A percentile compares a stretch with the other conserved stretches of the same genome.
These are phyloP conservation scores for Megaceryle alcyon DNA, from an alignment of 2,797 vertebrate species.

Conservation along the genomic window DNA sequence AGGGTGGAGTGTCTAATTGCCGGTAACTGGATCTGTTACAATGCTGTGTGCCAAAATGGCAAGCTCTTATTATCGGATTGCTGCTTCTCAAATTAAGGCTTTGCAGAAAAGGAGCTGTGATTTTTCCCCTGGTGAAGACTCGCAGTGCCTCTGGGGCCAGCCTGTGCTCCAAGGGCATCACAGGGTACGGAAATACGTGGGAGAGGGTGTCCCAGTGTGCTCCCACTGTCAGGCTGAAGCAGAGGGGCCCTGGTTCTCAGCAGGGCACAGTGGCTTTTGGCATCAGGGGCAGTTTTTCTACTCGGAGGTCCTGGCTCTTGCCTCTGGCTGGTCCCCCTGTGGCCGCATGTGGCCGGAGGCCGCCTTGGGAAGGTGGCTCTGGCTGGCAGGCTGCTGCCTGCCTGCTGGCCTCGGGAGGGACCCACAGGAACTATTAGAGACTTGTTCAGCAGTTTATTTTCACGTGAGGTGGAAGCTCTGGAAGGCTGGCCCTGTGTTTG, in stretches of 20 bases:
- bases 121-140: neutral
- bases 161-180: fast-evolving
- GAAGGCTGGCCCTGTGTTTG: neutral
- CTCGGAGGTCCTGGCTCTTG: neutral
- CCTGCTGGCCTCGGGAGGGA: fast-evolving
- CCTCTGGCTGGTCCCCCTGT: fast-evolving
- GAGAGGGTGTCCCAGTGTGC: neutral
- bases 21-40: conserved; percentile 55
- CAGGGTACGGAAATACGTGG: fast-evolving
- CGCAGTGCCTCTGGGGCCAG: fast-evolving
- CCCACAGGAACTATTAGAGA: neutral
- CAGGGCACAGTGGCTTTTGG: neutral
- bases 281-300: neutral
- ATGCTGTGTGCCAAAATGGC: conserved; percentile 22
- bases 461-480: neutral
- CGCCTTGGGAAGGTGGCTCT: neutral
- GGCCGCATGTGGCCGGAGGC: fast-evolving
- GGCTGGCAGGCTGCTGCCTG: neutral
- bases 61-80: neutral
- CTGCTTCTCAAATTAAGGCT: neutral
- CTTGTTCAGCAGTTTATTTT: neutral
- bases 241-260: neutral
- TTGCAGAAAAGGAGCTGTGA: neutral
- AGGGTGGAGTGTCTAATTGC: conserved; percentile 66
- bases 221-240: neutral